Conservation (phyloP, 2,797 vertebrate genomes). For the Eupleurogrammus muticus region DNA sequence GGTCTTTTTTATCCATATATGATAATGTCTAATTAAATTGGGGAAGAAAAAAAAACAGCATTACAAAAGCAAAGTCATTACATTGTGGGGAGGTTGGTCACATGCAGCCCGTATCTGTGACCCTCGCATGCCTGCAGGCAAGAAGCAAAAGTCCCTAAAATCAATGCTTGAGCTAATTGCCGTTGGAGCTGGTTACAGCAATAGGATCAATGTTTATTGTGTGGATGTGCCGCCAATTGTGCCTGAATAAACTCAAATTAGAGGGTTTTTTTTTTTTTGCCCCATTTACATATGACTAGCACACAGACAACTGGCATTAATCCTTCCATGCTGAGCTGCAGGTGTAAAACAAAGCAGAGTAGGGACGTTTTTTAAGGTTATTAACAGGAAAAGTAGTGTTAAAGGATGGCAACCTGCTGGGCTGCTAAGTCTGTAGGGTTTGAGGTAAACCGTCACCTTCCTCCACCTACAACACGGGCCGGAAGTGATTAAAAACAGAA, state of each 20-base stretch:
- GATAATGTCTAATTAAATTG: neutral
- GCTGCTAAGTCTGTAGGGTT: constrained; percentile 30
- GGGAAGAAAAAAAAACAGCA: too few relatives aligned
- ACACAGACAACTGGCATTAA: constrained; percentile 86
- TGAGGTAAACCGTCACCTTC: constrained; percentile 33
- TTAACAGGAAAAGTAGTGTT: constrained; percentile 59
- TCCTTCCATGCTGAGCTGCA: constrained; percentile 84
- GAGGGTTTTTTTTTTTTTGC: constrained; percentile 86
- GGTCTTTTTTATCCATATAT: too few relatives aligned
- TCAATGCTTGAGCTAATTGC: constrained; percentile 90
- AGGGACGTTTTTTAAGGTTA: constrained; percentile 63
- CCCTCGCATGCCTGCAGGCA: constrained; percentile 54
- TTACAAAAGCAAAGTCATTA: neutral
- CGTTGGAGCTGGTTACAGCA: constrained; percentile 88
- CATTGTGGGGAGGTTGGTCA: constrained; percentile 17
- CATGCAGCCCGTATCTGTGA: constrained; percentile 37
- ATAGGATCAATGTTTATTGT: constrained; percentile 94
- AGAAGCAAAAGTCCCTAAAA: constrained; percentile 60
- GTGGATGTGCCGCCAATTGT: constrained; percentile 90
- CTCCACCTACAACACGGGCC: constrained; percentile 12
- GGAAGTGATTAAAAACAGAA: neutral
- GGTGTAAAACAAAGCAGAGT: constrained; percentile 74
- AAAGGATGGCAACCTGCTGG: constrained; percentile 52
- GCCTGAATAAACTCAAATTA: constrained; percentile 94
- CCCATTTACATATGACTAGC: constrained; percentile 91